Conservation (phyloP, 1,140 invertebrate genomes). For the Fopius arisanus region DNA sequence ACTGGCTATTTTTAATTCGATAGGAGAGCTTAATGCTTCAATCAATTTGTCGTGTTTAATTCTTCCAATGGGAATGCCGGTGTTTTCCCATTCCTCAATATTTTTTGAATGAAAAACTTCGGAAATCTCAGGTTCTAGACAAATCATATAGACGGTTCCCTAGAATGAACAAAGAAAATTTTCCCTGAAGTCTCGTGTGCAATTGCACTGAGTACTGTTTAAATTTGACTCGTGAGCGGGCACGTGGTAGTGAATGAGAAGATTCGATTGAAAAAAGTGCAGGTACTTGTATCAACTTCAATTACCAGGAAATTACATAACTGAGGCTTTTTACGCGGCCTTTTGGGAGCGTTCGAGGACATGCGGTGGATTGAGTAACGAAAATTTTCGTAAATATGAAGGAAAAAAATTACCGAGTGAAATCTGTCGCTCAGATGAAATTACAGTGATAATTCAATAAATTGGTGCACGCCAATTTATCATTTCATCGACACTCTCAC, state of each 20-base stretch:
- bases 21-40: too few relatives aligned
- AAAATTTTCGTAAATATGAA: neutral
- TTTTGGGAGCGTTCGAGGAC: conserved; percentile 1
- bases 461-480: neutral
- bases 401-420: neutral
- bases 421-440: neutral
- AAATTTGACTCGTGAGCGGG: neutral
- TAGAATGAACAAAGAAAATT: neutral
- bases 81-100: too few relatives aligned
- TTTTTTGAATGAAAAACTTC: neutral
- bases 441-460: neutral
- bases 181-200: neutral
- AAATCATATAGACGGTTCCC: neutral
- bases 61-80: too few relatives aligned
- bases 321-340: neutral
- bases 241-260: conserved; percentile 4
- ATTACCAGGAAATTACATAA: conserved; percentile 9
- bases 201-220: neutral
- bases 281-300: conserved; percentile 4
- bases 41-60: too few relatives aligned
- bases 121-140: neutral
- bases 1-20: too few relatives aligned
- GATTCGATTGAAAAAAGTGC: neutral
- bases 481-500: too few relatives aligned
- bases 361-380: neutral